Evolutionary conservation across 92 coral and sea anemone genomes (phyloP).

Genomic region (Nematostella vectensis): DNA sequence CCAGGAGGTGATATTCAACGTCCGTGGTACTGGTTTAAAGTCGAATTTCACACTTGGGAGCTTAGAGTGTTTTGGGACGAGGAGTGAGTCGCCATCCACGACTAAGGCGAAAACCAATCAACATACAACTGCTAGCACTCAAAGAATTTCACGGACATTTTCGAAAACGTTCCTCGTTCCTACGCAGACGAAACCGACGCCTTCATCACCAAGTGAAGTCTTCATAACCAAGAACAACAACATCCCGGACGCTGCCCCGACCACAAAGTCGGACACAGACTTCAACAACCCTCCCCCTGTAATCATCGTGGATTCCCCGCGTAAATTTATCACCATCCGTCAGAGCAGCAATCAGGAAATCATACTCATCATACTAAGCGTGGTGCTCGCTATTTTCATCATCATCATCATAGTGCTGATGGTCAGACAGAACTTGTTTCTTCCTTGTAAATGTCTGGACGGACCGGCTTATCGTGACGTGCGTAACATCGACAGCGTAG

Average conservation of each 20-base stretch:
- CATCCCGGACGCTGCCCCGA: neutral
- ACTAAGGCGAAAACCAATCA: slow-evolving; percentile 12
- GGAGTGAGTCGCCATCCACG: slow-evolving; percentile 18
- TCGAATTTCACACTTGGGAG: slow-evolving; percentile 56
- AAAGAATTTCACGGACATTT: neutral
- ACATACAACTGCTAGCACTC: slow-evolving; percentile 1
- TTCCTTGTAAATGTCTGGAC: slow-evolving; percentile 66
- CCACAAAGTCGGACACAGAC: slow-evolving; percentile 27
- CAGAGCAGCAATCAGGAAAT: slow-evolving; percentile 69
- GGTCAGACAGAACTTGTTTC: slow-evolving; percentile 46
- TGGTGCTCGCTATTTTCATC: slow-evolving; percentile 63
- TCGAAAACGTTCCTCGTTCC: neutral
- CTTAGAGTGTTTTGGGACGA: slow-evolving; percentile 70
- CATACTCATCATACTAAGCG: slow-evolving; percentile 74
- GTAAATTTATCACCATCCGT: slow-evolving; percentile 67
- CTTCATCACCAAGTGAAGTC: slow-evolving; percentile 5
- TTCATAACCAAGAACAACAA: neutral
- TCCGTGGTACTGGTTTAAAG: slow-evolving; percentile 33
- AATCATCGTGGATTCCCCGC: slow-evolving; percentile 58
- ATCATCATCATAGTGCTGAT: slow-evolving; percentile 56
- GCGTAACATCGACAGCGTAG: slow-evolving; percentile 51
- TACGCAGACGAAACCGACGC: neutral
- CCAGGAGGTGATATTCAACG: slow-evolving; percentile 52
- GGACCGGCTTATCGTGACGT: slow-evolving; percentile 54
- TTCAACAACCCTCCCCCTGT: slow-evolving; percentile 30